Conservation (phyloP, 1,140 invertebrate species). For the Drosophila melanica region DNA sequence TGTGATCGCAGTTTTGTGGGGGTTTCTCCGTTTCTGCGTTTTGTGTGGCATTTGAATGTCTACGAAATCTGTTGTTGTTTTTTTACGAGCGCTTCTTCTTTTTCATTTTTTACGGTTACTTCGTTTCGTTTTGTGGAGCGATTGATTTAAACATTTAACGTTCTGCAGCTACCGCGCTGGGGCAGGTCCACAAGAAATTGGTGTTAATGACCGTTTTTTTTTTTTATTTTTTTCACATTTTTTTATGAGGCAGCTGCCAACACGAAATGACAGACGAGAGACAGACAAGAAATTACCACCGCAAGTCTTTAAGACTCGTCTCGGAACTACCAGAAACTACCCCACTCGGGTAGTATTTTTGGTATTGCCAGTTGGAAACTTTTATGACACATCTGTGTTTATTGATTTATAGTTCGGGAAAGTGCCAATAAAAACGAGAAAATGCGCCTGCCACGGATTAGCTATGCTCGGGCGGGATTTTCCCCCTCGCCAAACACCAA, state of each 20-base stretch:
- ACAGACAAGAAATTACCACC: constrained; percentile 32
- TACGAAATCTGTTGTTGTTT: constrained; percentile 37
- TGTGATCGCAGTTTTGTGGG: not conserved
- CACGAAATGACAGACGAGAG: constrained; percentile 21
- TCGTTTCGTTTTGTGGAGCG: constrained; percentile 50
- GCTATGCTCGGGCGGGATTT: not conserved
- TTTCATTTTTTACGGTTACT: constrained; percentile 70
- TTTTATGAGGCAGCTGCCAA: constrained; percentile 34
- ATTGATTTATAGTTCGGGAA: constrained; percentile 79
- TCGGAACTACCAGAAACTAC: not conserved
- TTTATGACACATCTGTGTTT: constrained; percentile 80
- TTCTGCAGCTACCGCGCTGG: constrained; percentile 13
- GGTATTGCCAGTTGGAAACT: constrained; percentile 55
- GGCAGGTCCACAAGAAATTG: constrained; percentile 27
- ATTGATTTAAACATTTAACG: constrained; percentile 63
- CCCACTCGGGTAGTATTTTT: not conserved
- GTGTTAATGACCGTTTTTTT: constrained; percentile 50
- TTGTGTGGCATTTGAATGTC: constrained; percentile 71
- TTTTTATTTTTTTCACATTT: constrained; percentile 4
- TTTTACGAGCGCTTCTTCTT: constrained; percentile 63
- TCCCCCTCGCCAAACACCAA: not conserved
- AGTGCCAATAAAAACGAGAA: constrained; percentile 72
- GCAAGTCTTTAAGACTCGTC: constrained; percentile 10
- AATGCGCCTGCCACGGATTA: constrained; percentile 49
- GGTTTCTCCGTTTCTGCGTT: constrained; percentile 12